A percentile compares a stretch with the other conserved stretches of the same genome.
These are phyloP conservation scores for Agonopterix alstromeriana DNA, from an alignment of 2,888 invertebrate genomes.

Conservation along the genomic window DNA sequence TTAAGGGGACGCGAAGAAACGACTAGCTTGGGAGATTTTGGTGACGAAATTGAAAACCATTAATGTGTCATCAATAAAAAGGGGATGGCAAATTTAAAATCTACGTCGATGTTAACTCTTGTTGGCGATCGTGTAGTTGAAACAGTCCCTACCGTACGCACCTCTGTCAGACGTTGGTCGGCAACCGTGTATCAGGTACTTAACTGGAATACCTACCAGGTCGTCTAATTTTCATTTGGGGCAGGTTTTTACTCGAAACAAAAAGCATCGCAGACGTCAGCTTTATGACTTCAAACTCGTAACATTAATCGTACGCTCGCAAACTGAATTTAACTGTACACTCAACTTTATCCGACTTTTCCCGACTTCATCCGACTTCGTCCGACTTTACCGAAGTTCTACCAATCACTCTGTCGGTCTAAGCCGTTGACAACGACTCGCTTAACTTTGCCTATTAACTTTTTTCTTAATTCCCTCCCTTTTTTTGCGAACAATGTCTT, in stretches of 20 bases:
- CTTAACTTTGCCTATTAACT: conserved; percentile 52
- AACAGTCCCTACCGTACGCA: too few relatives aligned
- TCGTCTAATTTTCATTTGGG: too few relatives aligned
- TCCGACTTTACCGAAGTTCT: conserved; percentile 12
- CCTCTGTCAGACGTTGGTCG: too few relatives aligned
- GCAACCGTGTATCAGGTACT: too few relatives aligned
- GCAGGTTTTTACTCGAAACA: neutral
- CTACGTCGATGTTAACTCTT: too few relatives aligned
- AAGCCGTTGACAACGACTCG: conserved; percentile 48
- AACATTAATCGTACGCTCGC: conserved; percentile 13
- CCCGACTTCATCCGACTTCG: neutral
- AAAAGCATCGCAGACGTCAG: neutral
- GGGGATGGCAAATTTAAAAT: too few relatives aligned
- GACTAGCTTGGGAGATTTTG: too few relatives aligned
- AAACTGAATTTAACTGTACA: conserved; percentile 3
- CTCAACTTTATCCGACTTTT: neutral
- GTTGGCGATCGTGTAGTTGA: too few relatives aligned
- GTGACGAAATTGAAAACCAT: too few relatives aligned
- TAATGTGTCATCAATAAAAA: too few relatives aligned
- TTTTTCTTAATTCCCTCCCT: conserved; percentile 20
- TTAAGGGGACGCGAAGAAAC: too few relatives aligned
- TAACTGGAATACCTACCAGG: too few relatives aligned
- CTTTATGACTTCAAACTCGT: conserved; percentile 21
- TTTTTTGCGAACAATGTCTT: conserved; percentile 8
- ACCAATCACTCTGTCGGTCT: conserved; percentile 39